phyloP scores from a whole-genome alignment of 2,113 vertebrate genomes.

The Peucedramus taeniatus region DNA sequence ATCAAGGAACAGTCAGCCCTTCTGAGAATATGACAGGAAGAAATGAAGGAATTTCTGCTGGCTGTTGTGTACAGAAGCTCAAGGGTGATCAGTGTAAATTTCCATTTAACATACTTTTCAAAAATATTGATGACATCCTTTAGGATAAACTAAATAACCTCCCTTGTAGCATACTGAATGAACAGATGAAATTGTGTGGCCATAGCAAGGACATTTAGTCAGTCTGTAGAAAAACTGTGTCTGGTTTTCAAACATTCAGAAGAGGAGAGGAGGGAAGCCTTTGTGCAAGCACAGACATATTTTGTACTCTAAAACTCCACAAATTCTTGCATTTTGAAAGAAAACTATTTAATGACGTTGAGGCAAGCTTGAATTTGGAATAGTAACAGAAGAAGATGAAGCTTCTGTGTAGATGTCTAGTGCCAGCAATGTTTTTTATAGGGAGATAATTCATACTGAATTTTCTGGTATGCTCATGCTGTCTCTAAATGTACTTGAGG shows the following conservation, averaged over 20 bases:
- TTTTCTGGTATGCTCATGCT: neutral
- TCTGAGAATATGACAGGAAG: neutral
- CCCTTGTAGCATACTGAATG: neutral
- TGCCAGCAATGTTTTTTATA: neutral
- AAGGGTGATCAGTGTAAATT: neutral
- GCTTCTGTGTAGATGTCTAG: neutral
- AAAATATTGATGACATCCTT: neutral
- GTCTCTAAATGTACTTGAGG: neutral
- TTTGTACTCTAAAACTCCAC: neutral
- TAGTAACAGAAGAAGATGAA: neutral
- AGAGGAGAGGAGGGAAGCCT: neutral
- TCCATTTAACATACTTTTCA: neutral
- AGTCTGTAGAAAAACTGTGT: neutral
- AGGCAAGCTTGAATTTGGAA: neutral
- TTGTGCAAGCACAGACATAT: neutral
- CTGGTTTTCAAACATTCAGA: neutral
- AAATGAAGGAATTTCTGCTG: neutral
- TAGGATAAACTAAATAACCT: neutral
- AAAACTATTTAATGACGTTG: neutral
- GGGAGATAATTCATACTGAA: neutral
- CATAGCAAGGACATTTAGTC: neutral
- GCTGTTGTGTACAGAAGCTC: neutral
- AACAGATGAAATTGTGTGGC: neutral
- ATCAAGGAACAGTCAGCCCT: neutral
- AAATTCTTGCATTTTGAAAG: neutral